Conservation (phyloP, 2,113 vertebrate species). For the Sceloporus tristichus region DNA sequence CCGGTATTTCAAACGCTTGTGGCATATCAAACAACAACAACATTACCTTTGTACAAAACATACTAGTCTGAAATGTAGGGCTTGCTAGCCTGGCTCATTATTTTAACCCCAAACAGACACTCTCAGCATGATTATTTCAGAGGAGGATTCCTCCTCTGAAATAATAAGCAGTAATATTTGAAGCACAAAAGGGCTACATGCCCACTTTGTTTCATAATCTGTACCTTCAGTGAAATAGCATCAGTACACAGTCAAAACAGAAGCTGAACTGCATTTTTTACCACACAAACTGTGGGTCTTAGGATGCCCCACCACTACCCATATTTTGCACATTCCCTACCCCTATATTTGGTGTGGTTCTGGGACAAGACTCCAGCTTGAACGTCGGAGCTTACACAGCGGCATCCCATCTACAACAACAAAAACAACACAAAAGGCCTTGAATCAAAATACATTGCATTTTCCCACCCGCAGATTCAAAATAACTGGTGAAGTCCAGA, state of each 20-base stretch:
- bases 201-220: constrained; percentile 30
- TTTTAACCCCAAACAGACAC: not conserved
- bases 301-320: not conserved
- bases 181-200: not conserved
- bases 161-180: constrained; percentile 10
- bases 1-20: not conserved
- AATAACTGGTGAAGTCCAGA: not conserved
- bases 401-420: not conserved
- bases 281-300: not conserved
- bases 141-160: not conserved
- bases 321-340: not conserved
- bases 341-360: not conserved
- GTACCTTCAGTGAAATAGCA: not conserved
- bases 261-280: not conserved
- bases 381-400: not conserved
- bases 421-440: not conserved
- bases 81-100: not conserved
- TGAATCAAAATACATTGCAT: not conserved
- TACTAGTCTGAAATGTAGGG: not conserved
- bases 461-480: not conserved
- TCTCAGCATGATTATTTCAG: constrained; percentile 19
- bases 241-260: not conserved
- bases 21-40: not conserved
- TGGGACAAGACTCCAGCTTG: not conserved
- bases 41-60: not conserved